Conservation (phyloP, 92 coral and sea anemone genomes). For the Heteractis magnifica region DNA sequence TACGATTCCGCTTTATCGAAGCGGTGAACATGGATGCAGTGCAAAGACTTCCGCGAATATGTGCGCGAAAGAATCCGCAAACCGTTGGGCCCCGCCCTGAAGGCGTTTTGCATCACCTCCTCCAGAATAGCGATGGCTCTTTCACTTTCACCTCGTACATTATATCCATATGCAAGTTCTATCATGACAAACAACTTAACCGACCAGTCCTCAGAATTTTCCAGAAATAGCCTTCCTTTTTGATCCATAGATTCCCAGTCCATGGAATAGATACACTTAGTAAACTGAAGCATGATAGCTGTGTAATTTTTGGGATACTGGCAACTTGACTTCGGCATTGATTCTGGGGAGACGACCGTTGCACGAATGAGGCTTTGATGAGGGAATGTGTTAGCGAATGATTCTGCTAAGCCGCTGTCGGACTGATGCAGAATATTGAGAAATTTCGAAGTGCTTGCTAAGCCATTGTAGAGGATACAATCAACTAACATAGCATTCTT, state of each 20-base stretch:
- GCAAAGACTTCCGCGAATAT: slow-evolving; percentile 31
- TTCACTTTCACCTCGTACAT: slow-evolving; percentile 34
- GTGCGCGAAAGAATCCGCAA: slow-evolving; percentile 29
- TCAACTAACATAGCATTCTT: slow-evolving; percentile 14
- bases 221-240: slow-evolving; percentile 12
- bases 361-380: neutral
- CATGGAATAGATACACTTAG: slow-evolving; percentile 24
- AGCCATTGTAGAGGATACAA: slow-evolving; percentile 15
- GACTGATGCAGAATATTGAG: slow-evolving; percentile 3
- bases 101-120: slow-evolving; percentile 22
- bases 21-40: slow-evolving; percentile 9
- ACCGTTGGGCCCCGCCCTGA: slow-evolving; percentile 32
- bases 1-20: slow-evolving; percentile 20
- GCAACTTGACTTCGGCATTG: slow-evolving; percentile 5
- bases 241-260: slow-evolving; percentile 38
- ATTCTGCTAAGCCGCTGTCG: slow-evolving; percentile 3
- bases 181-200: slow-evolving; percentile 17
- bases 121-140: slow-evolving; percentile 26
- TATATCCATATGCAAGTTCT: slow-evolving; percentile 37
- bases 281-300: slow-evolving; percentile 32
- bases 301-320: slow-evolving; percentile 31
- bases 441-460: neutral
- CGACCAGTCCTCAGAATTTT: slow-evolving; percentile 12
- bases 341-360: neutral
- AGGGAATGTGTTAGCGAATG: neutral